phyloP scores from a whole-genome alignment of 2,797 vertebrate genomes.

The Malacoraja senta region DNA sequence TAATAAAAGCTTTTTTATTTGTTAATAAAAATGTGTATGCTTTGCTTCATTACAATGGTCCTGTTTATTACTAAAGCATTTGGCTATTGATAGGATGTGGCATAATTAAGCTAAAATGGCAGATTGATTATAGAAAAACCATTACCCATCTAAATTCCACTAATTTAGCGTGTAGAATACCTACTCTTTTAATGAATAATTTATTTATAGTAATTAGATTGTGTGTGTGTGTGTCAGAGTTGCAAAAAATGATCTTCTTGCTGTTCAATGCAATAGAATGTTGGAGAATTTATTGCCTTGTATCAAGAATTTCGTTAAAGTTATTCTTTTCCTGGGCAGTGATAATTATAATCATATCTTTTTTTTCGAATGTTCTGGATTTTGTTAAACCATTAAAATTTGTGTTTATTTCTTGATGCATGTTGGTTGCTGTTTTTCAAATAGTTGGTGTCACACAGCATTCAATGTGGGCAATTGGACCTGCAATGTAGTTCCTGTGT shows the following conservation, averaged over 20 bases:
- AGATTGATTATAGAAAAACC: not conserved
- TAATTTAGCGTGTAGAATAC: not conserved
- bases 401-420: not conserved
- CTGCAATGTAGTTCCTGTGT: not conserved
- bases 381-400: constrained; percentile 24
- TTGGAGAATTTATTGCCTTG: not conserved
- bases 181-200: not conserved
- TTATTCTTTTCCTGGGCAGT: not conserved
- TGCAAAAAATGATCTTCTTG: constrained; percentile 11
- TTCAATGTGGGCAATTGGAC: not conserved
- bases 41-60: not conserved
- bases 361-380: not conserved
- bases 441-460: not conserved
- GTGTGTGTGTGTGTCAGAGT: not conserved
- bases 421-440: not conserved
- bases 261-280: not conserved
- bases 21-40: not conserved
- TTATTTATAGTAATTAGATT: not conserved
- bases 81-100: not conserved
- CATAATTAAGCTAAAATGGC: not conserved
- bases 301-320: constrained; percentile 8
- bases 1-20: not conserved
- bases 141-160: not conserved
- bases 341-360: not conserved
- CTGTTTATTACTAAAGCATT: not conserved